These are phyloP conservation scores for Miichthys miiuy DNA, from an alignment of 2,797 vertebrate species.

Conservation along the genomic window DNA sequence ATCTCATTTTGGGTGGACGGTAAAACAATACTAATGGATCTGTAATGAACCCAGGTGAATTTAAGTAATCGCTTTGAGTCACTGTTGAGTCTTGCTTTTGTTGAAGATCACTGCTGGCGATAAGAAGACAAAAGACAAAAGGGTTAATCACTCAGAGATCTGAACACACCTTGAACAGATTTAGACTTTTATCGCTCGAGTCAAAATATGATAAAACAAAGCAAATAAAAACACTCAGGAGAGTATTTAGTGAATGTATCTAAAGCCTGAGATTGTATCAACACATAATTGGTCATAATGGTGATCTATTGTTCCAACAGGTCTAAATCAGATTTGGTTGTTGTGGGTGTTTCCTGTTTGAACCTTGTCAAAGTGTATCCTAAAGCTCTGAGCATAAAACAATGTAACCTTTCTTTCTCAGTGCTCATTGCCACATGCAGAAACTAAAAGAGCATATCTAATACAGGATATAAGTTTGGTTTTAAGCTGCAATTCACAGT, in stretches of 20 bases:
- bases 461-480: background rate
- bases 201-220: constrained; percentile 56
- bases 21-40: constrained; percentile 55
- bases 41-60: constrained; percentile 27
- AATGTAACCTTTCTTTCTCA: background rate
- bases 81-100: constrained; percentile 38
- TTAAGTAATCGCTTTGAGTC: constrained; percentile 42
- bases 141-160: constrained; percentile 40
- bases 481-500: background rate
- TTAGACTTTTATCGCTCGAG: constrained; percentile 36
- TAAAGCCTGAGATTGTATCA: constrained; percentile 1
- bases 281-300: constrained; percentile 15
- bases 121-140: constrained; percentile 52
- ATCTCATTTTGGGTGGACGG: constrained; percentile 33
- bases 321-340: constrained; percentile 9
- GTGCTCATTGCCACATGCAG: background rate
- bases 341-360: constrained; percentile 3
- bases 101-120: constrained; percentile 49
- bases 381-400: background rate
- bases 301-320: constrained; percentile 18
- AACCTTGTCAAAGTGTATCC: background rate
- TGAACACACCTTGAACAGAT: constrained; percentile 54
- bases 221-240: constrained; percentile 34
- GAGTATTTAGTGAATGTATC: constrained; percentile 9
- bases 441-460: background rate